phyloP scores from a whole-genome alignment of 1,140 invertebrate species.

The Drosophila elegans region DNA sequence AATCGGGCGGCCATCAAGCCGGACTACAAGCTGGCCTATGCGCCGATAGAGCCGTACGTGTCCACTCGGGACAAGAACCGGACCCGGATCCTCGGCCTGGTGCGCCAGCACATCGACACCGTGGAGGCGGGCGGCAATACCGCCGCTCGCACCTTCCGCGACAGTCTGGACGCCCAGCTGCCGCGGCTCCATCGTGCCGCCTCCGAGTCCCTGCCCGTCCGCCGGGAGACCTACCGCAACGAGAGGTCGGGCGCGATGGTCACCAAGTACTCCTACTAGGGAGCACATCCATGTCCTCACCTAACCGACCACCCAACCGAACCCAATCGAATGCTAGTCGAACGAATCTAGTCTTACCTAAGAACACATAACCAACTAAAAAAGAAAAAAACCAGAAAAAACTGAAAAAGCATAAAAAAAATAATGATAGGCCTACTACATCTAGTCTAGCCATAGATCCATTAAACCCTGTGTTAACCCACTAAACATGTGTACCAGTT shows the following conservation, averaged over 20 bases:
- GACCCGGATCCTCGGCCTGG: constrained; percentile 86
- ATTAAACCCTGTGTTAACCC: constrained; percentile 39
- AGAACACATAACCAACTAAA: constrained; percentile 13
- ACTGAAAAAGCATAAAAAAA: constrained; percentile 13
- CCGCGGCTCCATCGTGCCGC: constrained; percentile 87
- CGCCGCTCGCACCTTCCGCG: constrained; percentile 86
- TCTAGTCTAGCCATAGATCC: constrained; percentile 20
- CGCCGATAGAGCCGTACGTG: constrained; percentile 87
- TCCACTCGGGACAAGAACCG: constrained; percentile 88
- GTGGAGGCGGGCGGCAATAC: constrained; percentile 86
- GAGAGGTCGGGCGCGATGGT: constrained; percentile 85
- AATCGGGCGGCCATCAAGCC: constrained; percentile 85
- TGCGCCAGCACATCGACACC: constrained; percentile 86
- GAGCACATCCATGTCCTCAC: background rate
- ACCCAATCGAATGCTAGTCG: constrained; percentile 29
- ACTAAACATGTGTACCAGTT: constrained; percentile 32
- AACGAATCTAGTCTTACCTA: constrained; percentile 26
- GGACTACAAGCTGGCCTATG: constrained; percentile 86
- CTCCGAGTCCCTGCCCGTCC: constrained; percentile 74
- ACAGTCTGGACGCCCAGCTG: constrained; percentile 87
- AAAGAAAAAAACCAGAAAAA: constrained; percentile 28
- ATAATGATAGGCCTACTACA: constrained; percentile 20
- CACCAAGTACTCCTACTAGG: constrained; percentile 77
- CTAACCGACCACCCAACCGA: constrained; percentile 10
- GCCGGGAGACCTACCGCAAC: constrained; percentile 80